Evolutionary conservation across 2,113 vertebrate species (phyloP).

Genomic region (Gracilinanus agilis): DNA sequence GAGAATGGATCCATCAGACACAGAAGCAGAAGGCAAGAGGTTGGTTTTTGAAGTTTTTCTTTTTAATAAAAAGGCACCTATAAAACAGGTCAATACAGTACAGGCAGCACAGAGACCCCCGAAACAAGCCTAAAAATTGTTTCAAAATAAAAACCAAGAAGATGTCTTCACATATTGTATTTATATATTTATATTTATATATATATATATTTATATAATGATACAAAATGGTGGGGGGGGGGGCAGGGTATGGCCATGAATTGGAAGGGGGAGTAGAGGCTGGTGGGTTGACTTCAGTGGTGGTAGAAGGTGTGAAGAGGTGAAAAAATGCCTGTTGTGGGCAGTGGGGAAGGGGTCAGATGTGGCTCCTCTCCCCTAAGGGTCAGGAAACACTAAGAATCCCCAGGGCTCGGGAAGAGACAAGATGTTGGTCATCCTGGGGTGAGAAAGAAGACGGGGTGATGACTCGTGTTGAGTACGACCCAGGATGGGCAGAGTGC

Average conservation of each 20-base stretch:
- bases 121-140: conserved; percentile 90
- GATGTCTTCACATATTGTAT: conserved; percentile 90
- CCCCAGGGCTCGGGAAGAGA: conserved; percentile 61
- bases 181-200: conserved; percentile 90
- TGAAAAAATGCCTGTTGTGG: neutral
- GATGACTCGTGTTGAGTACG: conserved; percentile 73
- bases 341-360: neutral
- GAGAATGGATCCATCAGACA: conserved; percentile 11
- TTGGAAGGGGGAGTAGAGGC: conserved; percentile 60
- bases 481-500: conserved; percentile 74
- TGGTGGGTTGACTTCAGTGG: conserved; percentile 70
- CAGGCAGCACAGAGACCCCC: conserved; percentile 91
- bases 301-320: neutral
- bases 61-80: conserved; percentile 93
- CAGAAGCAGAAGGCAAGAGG: conserved; percentile 46
- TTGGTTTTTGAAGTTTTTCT: conserved; percentile 82
- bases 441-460: neutral
- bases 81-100: conserved; percentile 92
- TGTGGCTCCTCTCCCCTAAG: conserved; percentile 43
- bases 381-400: conserved; percentile 57
- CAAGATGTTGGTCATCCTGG: neutral
- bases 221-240: conserved; percentile 89
- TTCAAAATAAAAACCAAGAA: conserved; percentile 90
- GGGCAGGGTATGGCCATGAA: conserved; percentile 77
- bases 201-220: conserved; percentile 89